Evolutionary conservation across 1,140 invertebrate genomes (phyloP).

Genomic region (Lucilia cuprina): DNA sequence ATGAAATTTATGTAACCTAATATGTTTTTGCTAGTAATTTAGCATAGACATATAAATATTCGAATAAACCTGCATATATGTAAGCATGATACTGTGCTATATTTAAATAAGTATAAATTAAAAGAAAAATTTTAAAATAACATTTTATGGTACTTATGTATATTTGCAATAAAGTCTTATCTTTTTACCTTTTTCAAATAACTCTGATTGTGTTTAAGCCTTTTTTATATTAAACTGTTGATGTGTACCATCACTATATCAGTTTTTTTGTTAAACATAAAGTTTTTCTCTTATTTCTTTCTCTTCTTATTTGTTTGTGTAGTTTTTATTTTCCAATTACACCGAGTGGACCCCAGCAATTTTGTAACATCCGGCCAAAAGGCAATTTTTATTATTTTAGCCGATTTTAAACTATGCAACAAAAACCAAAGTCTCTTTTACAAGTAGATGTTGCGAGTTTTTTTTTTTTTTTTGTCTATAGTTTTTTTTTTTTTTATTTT

Average conservation of each 20-base stretch:
- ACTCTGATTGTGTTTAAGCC: no score
- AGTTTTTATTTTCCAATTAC: slow-evolving; percentile 24
- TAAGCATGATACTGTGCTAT: not conserved
- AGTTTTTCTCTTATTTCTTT: slow-evolving; percentile 5
- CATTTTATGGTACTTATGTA: no score
- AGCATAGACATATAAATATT: not conserved
- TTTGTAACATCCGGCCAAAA: slow-evolving; percentile 36
- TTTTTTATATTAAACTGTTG: not conserved
- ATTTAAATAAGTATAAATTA: not conserved
- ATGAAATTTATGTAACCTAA: slow-evolving; percentile 6
- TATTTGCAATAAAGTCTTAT: no score
- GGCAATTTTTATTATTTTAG: slow-evolving; percentile 35
- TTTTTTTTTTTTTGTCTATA: no score
- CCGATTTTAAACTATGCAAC: not conserved
- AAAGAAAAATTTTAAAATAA: no score
- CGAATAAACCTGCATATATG: not conserved
- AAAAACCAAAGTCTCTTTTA: not conserved
- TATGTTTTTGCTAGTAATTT: not conserved
- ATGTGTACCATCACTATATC: not conserved
- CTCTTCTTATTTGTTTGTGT: not conserved
- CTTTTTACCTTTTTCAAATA: no score
- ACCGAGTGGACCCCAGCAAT: slow-evolving; percentile 29
- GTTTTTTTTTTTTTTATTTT: not conserved
- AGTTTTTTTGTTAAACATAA: not conserved
- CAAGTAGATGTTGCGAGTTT: not conserved